Percentiles rank a stretch among this genome's conserved stretches.
phyloP scores from a whole-genome alignment of 2,797 vertebrate genomes.

The Gobionotothen gibberifrons region DNA sequence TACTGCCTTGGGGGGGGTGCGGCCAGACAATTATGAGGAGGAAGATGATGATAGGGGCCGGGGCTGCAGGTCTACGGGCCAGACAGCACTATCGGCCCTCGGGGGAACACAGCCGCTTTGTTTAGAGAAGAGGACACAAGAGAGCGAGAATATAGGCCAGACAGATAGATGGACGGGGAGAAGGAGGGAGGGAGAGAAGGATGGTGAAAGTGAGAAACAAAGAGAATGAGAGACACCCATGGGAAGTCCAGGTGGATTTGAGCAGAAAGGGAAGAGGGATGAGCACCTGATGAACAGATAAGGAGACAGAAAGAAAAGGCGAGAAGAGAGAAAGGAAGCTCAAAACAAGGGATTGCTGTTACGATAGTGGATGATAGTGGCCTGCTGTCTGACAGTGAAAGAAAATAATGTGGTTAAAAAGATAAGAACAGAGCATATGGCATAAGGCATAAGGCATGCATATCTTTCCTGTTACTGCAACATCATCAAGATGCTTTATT shows the following conservation, averaged over 20 bases:
- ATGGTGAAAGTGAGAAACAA: conserved; percentile 60
- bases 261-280: conserved; percentile 22
- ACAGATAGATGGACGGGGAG: conserved; percentile 64
- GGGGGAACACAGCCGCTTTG: conserved; percentile 68
- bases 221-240: conserved; percentile 37
- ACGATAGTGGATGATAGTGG: conserved; percentile 12
- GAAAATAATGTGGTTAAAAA: conserved; percentile 10
- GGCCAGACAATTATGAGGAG: conserved; percentile 59
- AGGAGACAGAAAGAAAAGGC: conserved; percentile 28
- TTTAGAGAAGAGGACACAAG: conserved; percentile 78
- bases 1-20: conserved; percentile 45
- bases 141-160: conserved; percentile 71
- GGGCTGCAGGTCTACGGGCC: conserved; percentile 69
- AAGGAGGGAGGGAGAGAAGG: conserved; percentile 45
- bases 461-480: neutral
- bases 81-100: conserved; percentile 83
- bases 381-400: conserved; percentile 26
- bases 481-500: neutral
- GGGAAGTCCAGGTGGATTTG: conserved; percentile 58
- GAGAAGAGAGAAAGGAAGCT: conserved; percentile 31
- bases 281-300: conserved; percentile 51
- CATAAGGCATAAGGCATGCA: no score
- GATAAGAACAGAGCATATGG: conserved; percentile 4
- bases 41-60: conserved; percentile 54
- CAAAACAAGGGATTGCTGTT: conserved; percentile 22